A percentile compares a stretch with the other conserved stretches of the same genome.
phyloP scores from a whole-genome alignment of 2,888 invertebrate species.

The Arrhopalites spinosus region DNA sequence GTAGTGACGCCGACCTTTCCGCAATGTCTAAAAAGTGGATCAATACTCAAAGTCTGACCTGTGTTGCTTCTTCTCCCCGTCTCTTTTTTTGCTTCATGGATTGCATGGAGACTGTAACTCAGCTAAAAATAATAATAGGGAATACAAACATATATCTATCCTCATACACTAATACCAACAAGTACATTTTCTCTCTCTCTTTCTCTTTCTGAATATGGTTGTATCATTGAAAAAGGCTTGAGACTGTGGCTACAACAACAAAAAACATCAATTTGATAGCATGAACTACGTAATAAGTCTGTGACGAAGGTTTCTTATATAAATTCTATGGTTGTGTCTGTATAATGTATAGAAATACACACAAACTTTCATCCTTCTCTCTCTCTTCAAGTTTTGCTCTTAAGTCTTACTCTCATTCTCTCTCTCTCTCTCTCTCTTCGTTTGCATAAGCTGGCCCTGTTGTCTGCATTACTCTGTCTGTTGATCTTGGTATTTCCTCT shows the following conservation, averaged over 20 bases:
- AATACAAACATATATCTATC: background rate
- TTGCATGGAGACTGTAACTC: background rate
- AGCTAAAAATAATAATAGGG: background rate
- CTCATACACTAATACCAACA: background rate
- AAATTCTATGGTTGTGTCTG: too few relatives aligned
- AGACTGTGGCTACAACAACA: too few relatives aligned
- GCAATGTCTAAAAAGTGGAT: too few relatives aligned
- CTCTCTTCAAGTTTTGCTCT: background rate
- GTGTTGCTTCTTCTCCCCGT: slow-evolving; percentile 11
- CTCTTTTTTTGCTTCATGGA: background rate
- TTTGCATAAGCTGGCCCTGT: background rate
- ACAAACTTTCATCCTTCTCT: background rate
- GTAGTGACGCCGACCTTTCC: background rate
- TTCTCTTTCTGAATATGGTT: background rate
- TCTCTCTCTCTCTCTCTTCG: background rate
- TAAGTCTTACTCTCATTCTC: too few relatives aligned
- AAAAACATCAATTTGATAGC: too few relatives aligned
- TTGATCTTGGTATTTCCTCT: background rate
- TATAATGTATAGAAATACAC: too few relatives aligned
- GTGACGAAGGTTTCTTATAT: too few relatives aligned
- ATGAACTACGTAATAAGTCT: too few relatives aligned
- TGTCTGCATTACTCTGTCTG: slow-evolving; percentile 1
- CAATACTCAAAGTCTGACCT: slow-evolving; percentile 7
- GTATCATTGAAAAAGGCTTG: too few relatives aligned
- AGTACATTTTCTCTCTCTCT: background rate